Percentiles rank a stretch among this genome's conserved stretches.
Conservation (phyloP, 2,888 invertebrate genomes). For the Merodon equestris region DNA sequence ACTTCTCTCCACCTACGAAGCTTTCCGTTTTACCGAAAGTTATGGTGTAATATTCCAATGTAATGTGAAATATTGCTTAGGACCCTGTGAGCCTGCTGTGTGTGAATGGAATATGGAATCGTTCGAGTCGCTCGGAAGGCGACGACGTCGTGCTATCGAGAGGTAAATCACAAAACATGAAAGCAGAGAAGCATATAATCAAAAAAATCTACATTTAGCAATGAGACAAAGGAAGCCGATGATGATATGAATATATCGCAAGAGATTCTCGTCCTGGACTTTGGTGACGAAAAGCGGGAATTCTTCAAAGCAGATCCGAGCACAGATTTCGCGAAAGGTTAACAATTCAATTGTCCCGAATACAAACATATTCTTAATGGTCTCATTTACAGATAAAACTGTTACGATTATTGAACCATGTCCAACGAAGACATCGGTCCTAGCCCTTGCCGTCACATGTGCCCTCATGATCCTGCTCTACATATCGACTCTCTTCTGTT, state of each 20-base stretch:
- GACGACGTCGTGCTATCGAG: conserved; percentile 85
- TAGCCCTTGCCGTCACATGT: conserved; percentile 93
- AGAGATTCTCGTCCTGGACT: conserved; percentile 95
- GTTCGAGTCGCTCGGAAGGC: conserved; percentile 90
- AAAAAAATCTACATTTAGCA: conserved; percentile 76
- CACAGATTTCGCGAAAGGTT: conserved; percentile 87
- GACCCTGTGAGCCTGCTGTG: conserved; percentile 95
- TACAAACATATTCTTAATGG: neutral
- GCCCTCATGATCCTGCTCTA: conserved; percentile 93
- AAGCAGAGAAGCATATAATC: neutral
- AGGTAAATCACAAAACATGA: conserved; percentile 72
- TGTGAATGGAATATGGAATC: conserved; percentile 95
- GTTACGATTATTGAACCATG: conserved; percentile 94
- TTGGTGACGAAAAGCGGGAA: conserved; percentile 92
- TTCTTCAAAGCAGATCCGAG: conserved; percentile 88
- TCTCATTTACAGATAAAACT: conserved; percentile 85
- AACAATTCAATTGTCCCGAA: neutral
- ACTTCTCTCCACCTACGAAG: conserved; percentile 94
- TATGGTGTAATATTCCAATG: conserved; percentile 98
- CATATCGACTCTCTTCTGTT: conserved; percentile 94
- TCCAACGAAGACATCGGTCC: conserved; percentile 94
- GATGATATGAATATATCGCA: conserved; percentile 94
- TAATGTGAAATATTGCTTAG: conserved; percentile 96
- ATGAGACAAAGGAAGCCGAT: conserved; percentile 81
- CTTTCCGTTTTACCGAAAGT: conserved; percentile 96